Conservation (phyloP, 2,888 invertebrate genomes). For the Boloria selene region DNA sequence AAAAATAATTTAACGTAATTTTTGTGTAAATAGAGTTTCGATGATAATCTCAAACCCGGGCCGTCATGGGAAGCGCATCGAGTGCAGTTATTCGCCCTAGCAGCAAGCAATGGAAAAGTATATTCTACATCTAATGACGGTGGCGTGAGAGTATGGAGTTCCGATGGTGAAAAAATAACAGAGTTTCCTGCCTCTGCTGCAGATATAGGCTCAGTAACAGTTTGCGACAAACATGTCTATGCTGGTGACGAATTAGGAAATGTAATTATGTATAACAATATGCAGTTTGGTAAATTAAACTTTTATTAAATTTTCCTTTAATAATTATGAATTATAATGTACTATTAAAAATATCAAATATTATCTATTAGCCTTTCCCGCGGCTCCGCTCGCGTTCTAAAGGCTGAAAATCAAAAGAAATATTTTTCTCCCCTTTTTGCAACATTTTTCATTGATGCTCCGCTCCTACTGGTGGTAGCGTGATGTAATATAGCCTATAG, state of each 20-base stretch:
- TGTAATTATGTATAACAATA: constrained; percentile 59
- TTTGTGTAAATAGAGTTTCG: constrained; percentile 55
- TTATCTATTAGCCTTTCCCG: too few relatives aligned
- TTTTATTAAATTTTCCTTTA: neutral
- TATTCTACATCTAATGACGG: constrained; percentile 86
- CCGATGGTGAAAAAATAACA: constrained; percentile 59
- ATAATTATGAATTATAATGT: too few relatives aligned
- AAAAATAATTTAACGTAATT: constrained; percentile 1
- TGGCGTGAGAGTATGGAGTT: constrained; percentile 82
- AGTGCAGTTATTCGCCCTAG: constrained; percentile 83
- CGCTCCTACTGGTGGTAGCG: too few relatives aligned
- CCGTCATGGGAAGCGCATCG: constrained; percentile 81
- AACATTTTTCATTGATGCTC: too few relatives aligned
- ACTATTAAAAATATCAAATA: neutral
- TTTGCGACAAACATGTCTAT: constrained; percentile 73
- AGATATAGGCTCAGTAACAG: constrained; percentile 61
- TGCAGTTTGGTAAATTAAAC: neutral
- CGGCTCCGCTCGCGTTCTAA: too few relatives aligned
- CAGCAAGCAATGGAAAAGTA: constrained; percentile 71
- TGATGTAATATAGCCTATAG: too few relatives aligned
- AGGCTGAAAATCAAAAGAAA: too few relatives aligned
- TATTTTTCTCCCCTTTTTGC: too few relatives aligned
- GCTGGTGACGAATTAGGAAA: constrained; percentile 84
- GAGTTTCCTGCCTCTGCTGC: constrained; percentile 66
- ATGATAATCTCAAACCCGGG: constrained; percentile 54